Base-by-base conservation (phyloP, 1,140 invertebrate species). In the Lepidurus apus region DNA sequence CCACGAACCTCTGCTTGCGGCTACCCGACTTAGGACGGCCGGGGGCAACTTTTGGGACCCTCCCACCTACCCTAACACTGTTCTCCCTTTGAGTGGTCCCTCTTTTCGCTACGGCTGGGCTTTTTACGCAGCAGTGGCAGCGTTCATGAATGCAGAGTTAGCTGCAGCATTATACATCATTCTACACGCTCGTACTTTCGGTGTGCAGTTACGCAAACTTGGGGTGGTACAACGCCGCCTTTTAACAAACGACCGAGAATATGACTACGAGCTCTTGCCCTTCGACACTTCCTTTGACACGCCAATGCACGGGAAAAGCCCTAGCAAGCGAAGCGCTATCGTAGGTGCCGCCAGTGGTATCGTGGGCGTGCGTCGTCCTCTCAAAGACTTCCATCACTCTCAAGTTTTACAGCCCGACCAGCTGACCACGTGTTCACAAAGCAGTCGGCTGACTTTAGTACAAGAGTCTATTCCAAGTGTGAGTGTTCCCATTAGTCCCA, bases 91-190 rank as follows among this genome's bases (percentile, higher is more conserved):
- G 42, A 42, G 21, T 17, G 8, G 43, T 17, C 78, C 78, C 21
- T 79, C 78, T 11, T 79, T 79, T 84, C 86, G 87, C 34, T 92
- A 92, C 83, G 91, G 91, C 74, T 91, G 90, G 90, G 91, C 90
- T 78, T 91, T 92, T 82, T 88, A 91, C 81, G 87, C 90, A 13
- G 90, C 91, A 7, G 89, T 90, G 42, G 85, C 88, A 53, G 89
- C 90, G 65, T 87, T 92, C 79, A 88, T 92, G 79, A 85, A 90
- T 81, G 88, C 90, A 9, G 90, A 92, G 84, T 83, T 91, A 75
- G 88, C 90, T 0, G 91, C 89, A 1, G 85, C 90, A 24, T 85
- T 91, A 77, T 89, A 88, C 73, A 88, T 91, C 45, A 45, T 79
- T 34, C 8, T 79, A 8, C 78, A 79, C 74, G 75, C 73, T 11